These are phyloP conservation scores for Melinaea marsaeus DNA, from an alignment of 2,888 invertebrate genomes.

Conservation along the genomic window DNA sequence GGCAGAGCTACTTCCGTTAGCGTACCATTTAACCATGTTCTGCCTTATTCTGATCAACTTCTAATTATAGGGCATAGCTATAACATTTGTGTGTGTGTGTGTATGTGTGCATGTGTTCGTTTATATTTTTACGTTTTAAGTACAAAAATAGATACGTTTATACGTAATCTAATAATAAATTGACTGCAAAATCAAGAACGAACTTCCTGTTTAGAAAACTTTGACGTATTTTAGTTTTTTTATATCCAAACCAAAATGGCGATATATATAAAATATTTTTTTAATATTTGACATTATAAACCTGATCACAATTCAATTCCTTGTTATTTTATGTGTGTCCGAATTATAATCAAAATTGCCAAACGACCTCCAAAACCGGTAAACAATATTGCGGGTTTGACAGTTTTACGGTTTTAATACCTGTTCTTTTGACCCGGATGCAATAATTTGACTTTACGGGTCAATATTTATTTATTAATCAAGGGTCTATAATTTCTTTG, in stretches of 20 bases:
- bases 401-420: slow-evolving; percentile 44
- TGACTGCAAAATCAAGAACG: no score
- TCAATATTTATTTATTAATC: neutral
- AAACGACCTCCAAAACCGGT: slow-evolving; percentile 40
- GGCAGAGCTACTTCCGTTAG: slow-evolving; percentile 69
- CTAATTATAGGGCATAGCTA: slow-evolving; percentile 71
- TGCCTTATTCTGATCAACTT: slow-evolving; percentile 73
- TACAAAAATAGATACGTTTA: no score
- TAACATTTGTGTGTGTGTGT: no score
- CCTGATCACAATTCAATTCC: neutral
- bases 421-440: slow-evolving; percentile 58
- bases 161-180: no score
- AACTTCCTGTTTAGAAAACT: no score
- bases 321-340: neutral
- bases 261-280: no score
- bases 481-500: slow-evolving; percentile 37
- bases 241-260: no score
- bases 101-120: no score
- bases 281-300: neutral
- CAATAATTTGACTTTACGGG: slow-evolving; percentile 25
- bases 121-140: no score
- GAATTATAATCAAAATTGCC: slow-evolving; percentile 12
- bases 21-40: slow-evolving; percentile 62
- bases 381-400: slow-evolving; percentile 35
- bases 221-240: no score